Base-by-base conservation (phyloP, 1,140 invertebrate genomes). In the Stegodyphus mimosarum region DNA sequence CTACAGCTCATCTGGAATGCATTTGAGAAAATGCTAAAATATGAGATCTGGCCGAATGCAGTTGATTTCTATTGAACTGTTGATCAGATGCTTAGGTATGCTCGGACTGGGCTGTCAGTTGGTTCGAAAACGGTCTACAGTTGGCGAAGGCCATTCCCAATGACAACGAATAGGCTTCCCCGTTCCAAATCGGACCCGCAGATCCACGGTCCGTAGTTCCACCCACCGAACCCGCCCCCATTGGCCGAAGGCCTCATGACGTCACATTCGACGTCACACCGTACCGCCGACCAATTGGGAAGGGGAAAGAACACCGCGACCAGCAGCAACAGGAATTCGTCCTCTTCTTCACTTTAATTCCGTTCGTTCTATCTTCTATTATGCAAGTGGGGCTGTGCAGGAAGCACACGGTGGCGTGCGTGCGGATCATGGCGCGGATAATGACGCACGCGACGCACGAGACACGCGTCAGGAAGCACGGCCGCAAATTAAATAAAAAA, bases 121-220 rank as follows among this genome's bases (percentile, higher is more conserved):
- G 81, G 81, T 50, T 52, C 72, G 49, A 60, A 69, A 75, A 83
- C 81, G 81, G 81, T 75, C 81, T 83, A 83, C 73, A 83, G 81
- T 83, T 83, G 81, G 81, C 81, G 81, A 75, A 73, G 71, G 64
- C 72, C 72, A 83, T 83, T 83, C 69, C 81, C 63, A 83, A 83
- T 83, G 81, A 83, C 81, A 83, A 83, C 81, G 81, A 83, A 83
- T 83, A 83, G 81, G 81, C 81, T 83, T 83, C 69, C 81, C 81
- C 81, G 64, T 74, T 73, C 79, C 79, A 67, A 74, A 83, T 83
- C 81, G 81, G 81, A 83, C 81, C 81, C 60, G 79, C 70, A 55
- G 70, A 73, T 73, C 70, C 79, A 52, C 70, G 50, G 81, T 66
- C 81, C 81, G 63, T 75, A 83, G 81, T 67, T 83, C 81, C 81